Base-by-base conservation (phyloP, 35 echinoderm and acorn worm genomes). In the Ptychodera flava region DNA sequence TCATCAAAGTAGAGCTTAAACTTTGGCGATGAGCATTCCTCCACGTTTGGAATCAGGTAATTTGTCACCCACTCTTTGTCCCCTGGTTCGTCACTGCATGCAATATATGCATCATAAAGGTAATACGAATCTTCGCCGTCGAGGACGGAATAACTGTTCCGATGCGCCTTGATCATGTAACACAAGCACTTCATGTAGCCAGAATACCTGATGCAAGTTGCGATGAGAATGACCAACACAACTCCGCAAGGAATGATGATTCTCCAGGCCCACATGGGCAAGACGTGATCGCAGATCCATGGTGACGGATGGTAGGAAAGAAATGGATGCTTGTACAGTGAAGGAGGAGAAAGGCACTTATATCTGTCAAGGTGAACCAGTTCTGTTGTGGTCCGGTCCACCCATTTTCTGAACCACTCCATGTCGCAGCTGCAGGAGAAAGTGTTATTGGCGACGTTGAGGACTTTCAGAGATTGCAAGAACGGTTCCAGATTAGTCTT, bases 21-120 rank as follows among this genome's bases (percentile, higher is more conserved):
- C 2, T 38, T 64, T 22, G 45, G 45, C 1, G 84, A 28, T 0
- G 84, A 38, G 45, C 52, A 85, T 14, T 78, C 79, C 33, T 90
- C 88, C 1, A 97, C 82, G 28, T 97, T 33, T 0, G 45, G 45
- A 64, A 64, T 6, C 22, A 97, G 36, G 30, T 78, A 36, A 14
- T 90, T 29, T n/a, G 75, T 36, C 1, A 97, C 91, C 91, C 91
- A 97, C 16, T 86, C 85, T 37, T 88, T 38, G 38, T 97, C 94
- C 1, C 80, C 53, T n/a, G n/a, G n/a, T n/a, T n/a, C n/a, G 36
- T 81, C 38, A 36, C 94, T 95, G 85, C 84, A 90, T 28, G 90
- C 90, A 32, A 95, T 89, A 36, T 92, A 95, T 0, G 91, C 94
- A 83, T 95, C 94, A 78, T 87, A 92, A 10, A 86, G n/a, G 78